phyloP scores from a whole-genome alignment of 2,888 invertebrate species.

The Microplitis manilae region DNA sequence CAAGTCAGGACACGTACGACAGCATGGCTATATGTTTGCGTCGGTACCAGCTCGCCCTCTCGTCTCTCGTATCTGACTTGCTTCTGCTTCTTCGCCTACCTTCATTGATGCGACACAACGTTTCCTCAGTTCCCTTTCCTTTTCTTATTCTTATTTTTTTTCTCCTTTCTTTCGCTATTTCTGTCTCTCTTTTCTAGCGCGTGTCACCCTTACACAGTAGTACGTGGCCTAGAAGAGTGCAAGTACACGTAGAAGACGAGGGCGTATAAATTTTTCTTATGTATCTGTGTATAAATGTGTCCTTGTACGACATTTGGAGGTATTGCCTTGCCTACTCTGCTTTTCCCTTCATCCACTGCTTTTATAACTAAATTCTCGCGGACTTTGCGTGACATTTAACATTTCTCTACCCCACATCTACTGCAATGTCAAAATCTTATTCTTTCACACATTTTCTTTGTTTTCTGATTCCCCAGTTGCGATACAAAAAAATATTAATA shows the following conservation, averaged over 20 bases:
- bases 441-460: not conserved
- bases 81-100: conserved; percentile 35
- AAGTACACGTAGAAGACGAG: conserved; percentile 7
- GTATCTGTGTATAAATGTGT: conserved; percentile 43
- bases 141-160: conserved; percentile 23
- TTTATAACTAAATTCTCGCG: conserved; percentile 20
- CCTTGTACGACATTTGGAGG: conserved; percentile 47
- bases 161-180: not conserved
- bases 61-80: conserved; percentile 23
- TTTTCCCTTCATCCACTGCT: conserved; percentile 11
- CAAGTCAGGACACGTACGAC: conserved; percentile 55
- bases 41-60: conserved; percentile 43
- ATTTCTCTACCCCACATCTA: conserved; percentile 2
- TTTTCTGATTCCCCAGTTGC: not conserved
- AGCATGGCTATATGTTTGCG: conserved; percentile 51
- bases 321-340: conserved; percentile 42
- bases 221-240: conserved; percentile 39
- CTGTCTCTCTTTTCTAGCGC: conserved; percentile 22
- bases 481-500: not conserved
- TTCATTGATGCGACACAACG: conserved; percentile 37
- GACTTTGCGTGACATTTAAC: conserved; percentile 20
- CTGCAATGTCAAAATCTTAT: not conserved
- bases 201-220: conserved; percentile 36
- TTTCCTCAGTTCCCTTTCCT: conserved; percentile 31
- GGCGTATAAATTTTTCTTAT: conserved; percentile 47